Base-by-base conservation (phyloP, 2,888 invertebrate genomes). In the Carabus problematicus region DNA sequence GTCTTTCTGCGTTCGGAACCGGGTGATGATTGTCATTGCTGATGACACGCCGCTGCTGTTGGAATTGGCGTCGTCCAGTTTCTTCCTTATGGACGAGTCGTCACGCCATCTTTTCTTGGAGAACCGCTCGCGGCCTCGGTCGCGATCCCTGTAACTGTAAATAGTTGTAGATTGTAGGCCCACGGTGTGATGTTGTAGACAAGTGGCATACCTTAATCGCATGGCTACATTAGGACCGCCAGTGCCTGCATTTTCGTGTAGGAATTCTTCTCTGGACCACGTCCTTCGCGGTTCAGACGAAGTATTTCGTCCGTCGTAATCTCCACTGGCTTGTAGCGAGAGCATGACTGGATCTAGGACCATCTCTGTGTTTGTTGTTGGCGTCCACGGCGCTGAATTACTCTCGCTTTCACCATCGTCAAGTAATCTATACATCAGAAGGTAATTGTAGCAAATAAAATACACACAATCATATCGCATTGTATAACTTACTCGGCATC, bases 251-350 rank as follows among this genome's bases (percentile, higher is more conserved):
- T 87, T 87, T 73, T 89, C 88, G 79, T 91, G 91, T 56, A 92
- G 84, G 81, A 89, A 91, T 78, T 91, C 89, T 77, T 92, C 92
- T 14, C 93, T 84, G 1, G 90, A 90, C 86, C 90, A 91, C 64
- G 89, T 86, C 76, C 86, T 86, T 71, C 86, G 82, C 69, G 82
- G 82, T 52, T 80, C 79, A 2, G 78, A 76, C 7, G 77, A 75
- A 29, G 75, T 77, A 12, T 74, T 70, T 9, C 72, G 70, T 6
- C 71, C 73, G 55, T 75, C 74, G 14, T 66, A 71, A 54, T 75
- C 75, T n/a, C 64, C 69, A 12, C 52, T 12, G 6, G 49, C 52
- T 18, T 71, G 72, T 6, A 72, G 54, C 43, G 70, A 70, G 54
- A 73, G 72, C 47, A 75, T 74, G 16, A 73, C 68, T 8, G 72